Evolutionary conservation across 2,888 invertebrate genomes (phyloP), one percentile per base, ranked within the genome.

Genomic region (Callinectes sapidus): DNA sequence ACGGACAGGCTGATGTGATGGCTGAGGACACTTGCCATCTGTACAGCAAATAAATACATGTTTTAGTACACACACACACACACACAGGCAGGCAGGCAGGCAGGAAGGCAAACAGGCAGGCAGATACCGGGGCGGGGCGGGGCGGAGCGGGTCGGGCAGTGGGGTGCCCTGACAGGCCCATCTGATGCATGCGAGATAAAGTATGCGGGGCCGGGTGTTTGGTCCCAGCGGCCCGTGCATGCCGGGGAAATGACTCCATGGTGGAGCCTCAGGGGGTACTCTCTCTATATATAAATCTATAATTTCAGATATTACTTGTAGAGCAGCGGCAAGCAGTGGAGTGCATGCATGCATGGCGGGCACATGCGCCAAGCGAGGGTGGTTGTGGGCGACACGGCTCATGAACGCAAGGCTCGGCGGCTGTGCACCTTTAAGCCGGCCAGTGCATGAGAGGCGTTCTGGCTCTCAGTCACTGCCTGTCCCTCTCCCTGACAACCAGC

Each of bases 101-200:
- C 28, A 77, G 28, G 35, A 16, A 81, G 16, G 81, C 23, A 71
- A 6, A 28, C 71, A 71, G 71, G 28, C 71, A 71, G 71, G 28
- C n/a, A n/a, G 66, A 23, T n/a, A n/a, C 2, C 39, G 39, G 39
- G 39, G 2, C 39, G 39, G 39, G 66, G 66, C 66, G 23, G 66
- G n/a, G 55, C 14, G 66, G 71, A 28, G 10, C 28, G 71, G 35
- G 81, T 1, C 35, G 32, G 81, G 81, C 81, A 81, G 81, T 35
- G 16, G 35, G 81, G 32, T 18, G 85, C 8, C 35, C 18, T 91
- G 87, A 91, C 91, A 91, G 91, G 87, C 87, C 86, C 87, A 71
- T 88, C 87, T 91, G 91, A 91, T 91, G 91, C 87, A 91, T 91
- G 88, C 48, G 14, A 71, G 91, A 91, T 91, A 91, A 48, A 48